Conservation (phyloP, 2,888 invertebrate genomes). For the Eristalis intricaria region DNA sequence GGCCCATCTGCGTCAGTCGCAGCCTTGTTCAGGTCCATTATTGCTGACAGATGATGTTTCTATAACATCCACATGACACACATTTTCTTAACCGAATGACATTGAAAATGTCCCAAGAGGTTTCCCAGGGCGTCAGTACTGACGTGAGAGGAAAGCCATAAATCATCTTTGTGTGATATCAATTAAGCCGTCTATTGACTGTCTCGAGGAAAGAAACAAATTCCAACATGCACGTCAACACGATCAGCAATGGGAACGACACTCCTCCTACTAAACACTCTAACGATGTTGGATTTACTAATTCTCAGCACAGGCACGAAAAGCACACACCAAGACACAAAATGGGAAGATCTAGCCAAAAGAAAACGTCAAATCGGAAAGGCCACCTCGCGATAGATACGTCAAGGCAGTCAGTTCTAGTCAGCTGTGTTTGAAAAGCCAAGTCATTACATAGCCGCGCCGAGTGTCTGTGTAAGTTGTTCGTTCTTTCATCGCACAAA, state of each 20-base stretch:
- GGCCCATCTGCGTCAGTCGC: no score
- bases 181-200: conserved; percentile 1
- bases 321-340: conserved; percentile 14
- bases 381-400: neutral
- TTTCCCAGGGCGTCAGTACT: neutral
- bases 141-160: neutral
- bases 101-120: neutral
- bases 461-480: neutral
- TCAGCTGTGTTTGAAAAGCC: conserved; percentile 52
- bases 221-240: neutral
- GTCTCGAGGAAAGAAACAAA: neutral
- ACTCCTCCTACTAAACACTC: neutral
- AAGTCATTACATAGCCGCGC: conserved; percentile 18
- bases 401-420: neutral
- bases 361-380: conserved; percentile 34
- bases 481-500: neutral
- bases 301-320: conserved; percentile 37
- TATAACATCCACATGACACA: neutral
- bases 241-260: neutral
- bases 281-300: conserved; percentile 31
- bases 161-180: neutral
- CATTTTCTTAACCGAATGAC: neutral
- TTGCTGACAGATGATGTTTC: no score
- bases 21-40: no score
- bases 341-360: neutral